These are phyloP conservation scores for Taurulus bubalis DNA, from an alignment of 2,113 vertebrate genomes.

Conservation along the genomic window DNA sequence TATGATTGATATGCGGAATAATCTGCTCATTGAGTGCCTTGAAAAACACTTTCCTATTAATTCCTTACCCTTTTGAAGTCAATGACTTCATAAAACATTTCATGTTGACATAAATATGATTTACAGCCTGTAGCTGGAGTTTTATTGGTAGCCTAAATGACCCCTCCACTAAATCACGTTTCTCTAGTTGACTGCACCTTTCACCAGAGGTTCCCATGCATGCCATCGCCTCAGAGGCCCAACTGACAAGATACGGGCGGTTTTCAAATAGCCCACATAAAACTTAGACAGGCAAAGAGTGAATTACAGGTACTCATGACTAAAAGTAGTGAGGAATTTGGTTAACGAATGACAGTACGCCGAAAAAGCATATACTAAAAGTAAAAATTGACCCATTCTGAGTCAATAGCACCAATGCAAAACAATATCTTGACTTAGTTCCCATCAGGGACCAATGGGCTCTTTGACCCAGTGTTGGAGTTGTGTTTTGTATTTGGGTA, in stretches of 20 bases:
- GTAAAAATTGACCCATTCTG: not conserved
- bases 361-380: not conserved
- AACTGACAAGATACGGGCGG: slow-evolving; percentile 7
- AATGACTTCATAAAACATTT: slow-evolving; percentile 38
- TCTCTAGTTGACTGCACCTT: not conserved
- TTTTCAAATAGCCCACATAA: slow-evolving; percentile 1
- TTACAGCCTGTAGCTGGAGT: slow-evolving; percentile 43
- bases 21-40: slow-evolving; percentile 14
- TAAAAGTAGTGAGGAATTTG: not conserved
- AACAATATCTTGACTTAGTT: not conserved
- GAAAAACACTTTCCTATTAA: slow-evolving; percentile 3
- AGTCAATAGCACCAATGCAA: not conserved
- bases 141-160: slow-evolving; percentile 24
- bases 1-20: slow-evolving; percentile 6
- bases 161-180: slow-evolving; percentile 45
- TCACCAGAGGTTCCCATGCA: slow-evolving; percentile 45
- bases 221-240: slow-evolving; percentile 13
- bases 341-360: not conserved
- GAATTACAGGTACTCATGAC: not conserved
- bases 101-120: slow-evolving; percentile 39
- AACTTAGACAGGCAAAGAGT: not conserved
- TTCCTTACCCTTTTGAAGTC: slow-evolving; percentile 31
- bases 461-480: not conserved
- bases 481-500: too few relatives aligned
- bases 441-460: not conserved